Base-by-base conservation (phyloP, 2,113 vertebrate genomes). In the Triplophysa rosa region DNA sequence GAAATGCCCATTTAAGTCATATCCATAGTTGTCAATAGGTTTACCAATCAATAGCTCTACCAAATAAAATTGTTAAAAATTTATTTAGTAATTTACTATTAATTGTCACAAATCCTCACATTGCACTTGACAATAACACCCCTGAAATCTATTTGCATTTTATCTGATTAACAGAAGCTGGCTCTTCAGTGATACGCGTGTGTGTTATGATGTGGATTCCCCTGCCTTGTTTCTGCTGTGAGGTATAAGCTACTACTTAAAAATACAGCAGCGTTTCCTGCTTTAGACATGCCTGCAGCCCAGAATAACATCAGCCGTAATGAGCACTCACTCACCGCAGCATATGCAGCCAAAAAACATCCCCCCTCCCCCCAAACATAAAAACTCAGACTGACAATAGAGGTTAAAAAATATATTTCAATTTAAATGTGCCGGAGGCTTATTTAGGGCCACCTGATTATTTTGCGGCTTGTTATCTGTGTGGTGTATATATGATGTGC, bases 281-380 rank as follows among this genome's bases (percentile, higher is more conserved):
- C 94, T 97, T 96, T 95, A 96, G 93, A 94, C 92, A 89, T 91
- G 92, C 93, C 93, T 93, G 89, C 86, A 88, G 93, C 94, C 94
- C 95, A 95, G 96, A 98, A 97, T 97, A 98, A 95, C 93, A 92
- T 91, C 94, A 93, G 95, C 94, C 94, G 95, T 95, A 96, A 97
- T 92, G 90, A 90, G 89, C 89, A 91, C 91, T 91, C 88, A 77
- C 88, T 89, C 88, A 79, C 88, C 88, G 91, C 89, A 91, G 90
- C 45, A 37, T 54, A 76, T 88, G 86, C 91, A 89, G 89, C 84
- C 89, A 84, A 85, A 86, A 90, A 76, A 76, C 88, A 89, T 90
- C 87, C 82, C 86, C 85, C 89, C 90, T 37, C 14, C 87, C 85
- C 86, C 66, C 84, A 89, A 91, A 89, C 86, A 92, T 87, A 76